A percentile compares a stretch with the other conserved stretches of the same genome.
Conservation (phyloP, 2,888 invertebrate genomes). For the Drosophila demipolita region DNA sequence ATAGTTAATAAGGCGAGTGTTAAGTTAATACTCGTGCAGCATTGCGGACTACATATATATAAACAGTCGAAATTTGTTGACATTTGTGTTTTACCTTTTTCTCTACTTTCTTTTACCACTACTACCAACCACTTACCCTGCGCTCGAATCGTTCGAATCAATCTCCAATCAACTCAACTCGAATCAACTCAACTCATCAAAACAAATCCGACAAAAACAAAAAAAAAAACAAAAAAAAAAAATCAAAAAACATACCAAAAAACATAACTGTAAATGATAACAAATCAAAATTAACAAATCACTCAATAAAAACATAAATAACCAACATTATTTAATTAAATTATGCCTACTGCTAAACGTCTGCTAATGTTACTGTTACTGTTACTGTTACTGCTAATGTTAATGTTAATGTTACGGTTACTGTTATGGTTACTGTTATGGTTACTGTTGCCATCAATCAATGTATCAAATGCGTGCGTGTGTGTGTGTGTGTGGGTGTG, state of each 20-base stretch:
- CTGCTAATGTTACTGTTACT: slow-evolving; percentile 57
- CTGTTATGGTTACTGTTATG: slow-evolving; percentile 47
- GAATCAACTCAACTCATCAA: slow-evolving; percentile 62
- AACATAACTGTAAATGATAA: slow-evolving; percentile 61
- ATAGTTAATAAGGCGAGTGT: slow-evolving; percentile 5
- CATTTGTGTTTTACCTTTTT: slow-evolving; percentile 71
- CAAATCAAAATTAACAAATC: slow-evolving; percentile 60
- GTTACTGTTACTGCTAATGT: slow-evolving; percentile 54
- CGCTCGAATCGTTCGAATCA: slow-evolving; percentile 68
- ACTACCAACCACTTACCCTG: slow-evolving; percentile 63
- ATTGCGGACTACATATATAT: slow-evolving; percentile 34
- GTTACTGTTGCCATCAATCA: slow-evolving; percentile 19
- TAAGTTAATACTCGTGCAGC: slow-evolving; percentile 9
- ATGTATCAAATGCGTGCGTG: slow-evolving; percentile 27
- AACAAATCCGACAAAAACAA: slow-evolving; percentile 66
- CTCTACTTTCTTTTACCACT: slow-evolving; percentile 73
- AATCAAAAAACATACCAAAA: slow-evolving; percentile 21
- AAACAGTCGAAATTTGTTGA: slow-evolving; percentile 66
- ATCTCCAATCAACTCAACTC: slow-evolving; percentile 50
- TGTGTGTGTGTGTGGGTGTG: slow-evolving; percentile 22
- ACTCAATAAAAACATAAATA: slow-evolving; percentile 29
- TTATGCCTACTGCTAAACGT: slow-evolving; percentile 59
- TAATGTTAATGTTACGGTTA: slow-evolving; percentile 59
- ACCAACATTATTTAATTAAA: slow-evolving; percentile 62
- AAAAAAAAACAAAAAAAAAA: slow-evolving; percentile 10